Percentiles rank a stretch among this genome's conserved stretches.
These are phyloP conservation scores for Danio aesculapii DNA, from an alignment of 2,797 vertebrate genomes.

Conservation along the genomic window DNA sequence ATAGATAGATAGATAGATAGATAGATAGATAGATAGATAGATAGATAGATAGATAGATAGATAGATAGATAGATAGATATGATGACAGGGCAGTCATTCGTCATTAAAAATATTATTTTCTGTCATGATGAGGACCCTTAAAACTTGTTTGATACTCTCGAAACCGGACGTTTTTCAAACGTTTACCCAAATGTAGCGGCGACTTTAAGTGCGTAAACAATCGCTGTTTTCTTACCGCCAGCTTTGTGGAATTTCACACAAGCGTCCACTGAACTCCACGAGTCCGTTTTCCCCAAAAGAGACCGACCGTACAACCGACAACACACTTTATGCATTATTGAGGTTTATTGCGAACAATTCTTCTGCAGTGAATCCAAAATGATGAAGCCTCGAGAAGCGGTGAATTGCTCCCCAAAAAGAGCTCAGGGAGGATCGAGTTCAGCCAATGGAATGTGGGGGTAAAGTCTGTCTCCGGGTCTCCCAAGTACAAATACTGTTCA, in stretches of 20 bases:
- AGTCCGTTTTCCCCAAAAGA: constrained; percentile 32
- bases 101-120: neutral
- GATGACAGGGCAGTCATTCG: too few relatives aligned
- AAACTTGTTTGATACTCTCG: neutral
- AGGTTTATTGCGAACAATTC: neutral
- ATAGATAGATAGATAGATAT: neutral
- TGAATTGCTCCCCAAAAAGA: neutral
- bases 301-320: constrained; percentile 40
- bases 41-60: neutral
- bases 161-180: neutral
- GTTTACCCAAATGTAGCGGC: neutral
- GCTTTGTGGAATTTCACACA: constrained; percentile 62
- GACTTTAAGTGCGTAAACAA: neutral
- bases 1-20: too few relatives aligned
- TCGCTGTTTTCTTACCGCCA: constrained; percentile 10
- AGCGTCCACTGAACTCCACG: neutral
- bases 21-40: too few relatives aligned
- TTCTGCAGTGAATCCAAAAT: neutral
- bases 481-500: too few relatives aligned
- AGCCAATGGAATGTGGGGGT: constrained; percentile 43
- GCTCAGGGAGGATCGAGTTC: neutral
- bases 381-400: neutral
- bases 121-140: neutral
- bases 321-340: constrained; percentile 64
- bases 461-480: constrained; percentile 30